These are phyloP conservation scores for Cercopithecus mitis DNA, from an alignment of 2,797 vertebrate species.

Conservation along the genomic window DNA sequence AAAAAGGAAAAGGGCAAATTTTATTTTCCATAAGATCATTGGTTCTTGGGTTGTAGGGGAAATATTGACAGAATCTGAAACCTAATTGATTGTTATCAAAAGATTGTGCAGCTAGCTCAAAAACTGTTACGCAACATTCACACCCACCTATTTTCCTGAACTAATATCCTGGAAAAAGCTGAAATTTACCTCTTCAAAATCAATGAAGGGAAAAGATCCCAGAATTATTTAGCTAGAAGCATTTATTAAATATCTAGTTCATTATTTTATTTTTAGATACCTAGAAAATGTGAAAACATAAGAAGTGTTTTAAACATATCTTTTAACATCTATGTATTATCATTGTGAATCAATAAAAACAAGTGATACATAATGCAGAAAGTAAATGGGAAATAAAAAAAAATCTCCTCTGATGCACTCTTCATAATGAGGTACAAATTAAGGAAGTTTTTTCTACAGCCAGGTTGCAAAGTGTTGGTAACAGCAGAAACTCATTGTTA, in stretches of 20 bases:
- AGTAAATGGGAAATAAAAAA: slow-evolving; percentile 14
- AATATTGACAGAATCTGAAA: slow-evolving; percentile 75
- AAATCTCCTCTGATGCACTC: not conserved
- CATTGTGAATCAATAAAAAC: slow-evolving; percentile 22
- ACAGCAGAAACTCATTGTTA: slow-evolving; percentile 17
- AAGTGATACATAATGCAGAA: not conserved
- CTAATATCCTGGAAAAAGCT: slow-evolving; percentile 46
- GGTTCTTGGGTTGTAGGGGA: slow-evolving; percentile 46
- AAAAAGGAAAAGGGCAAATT: slow-evolving; percentile 8
- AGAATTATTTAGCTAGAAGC: slow-evolving; percentile 20
- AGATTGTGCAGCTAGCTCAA: slow-evolving; percentile 31
- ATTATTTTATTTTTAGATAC: slow-evolving; percentile 5
- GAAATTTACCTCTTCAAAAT: slow-evolving; percentile 17
- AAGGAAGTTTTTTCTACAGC: not conserved
- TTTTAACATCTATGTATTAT: slow-evolving; percentile 11
- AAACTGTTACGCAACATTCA: slow-evolving; percentile 23
- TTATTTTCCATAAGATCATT: slow-evolving; percentile 56
- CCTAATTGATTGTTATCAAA: slow-evolving; percentile 60
- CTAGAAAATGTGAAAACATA: slow-evolving; percentile 31
- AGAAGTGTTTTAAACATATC: not conserved
- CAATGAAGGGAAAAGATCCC: slow-evolving; percentile 30
- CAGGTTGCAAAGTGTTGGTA: not conserved
- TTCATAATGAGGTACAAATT: slow-evolving; percentile 38
- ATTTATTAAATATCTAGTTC: slow-evolving; percentile 23
- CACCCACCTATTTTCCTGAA: slow-evolving; percentile 49